Percentiles rank a stretch among this genome's conserved stretches.
Evolutionary conservation across 2,113 vertebrate genomes (phyloP).

Genomic region (Trochalopteron elliotii): DNA sequence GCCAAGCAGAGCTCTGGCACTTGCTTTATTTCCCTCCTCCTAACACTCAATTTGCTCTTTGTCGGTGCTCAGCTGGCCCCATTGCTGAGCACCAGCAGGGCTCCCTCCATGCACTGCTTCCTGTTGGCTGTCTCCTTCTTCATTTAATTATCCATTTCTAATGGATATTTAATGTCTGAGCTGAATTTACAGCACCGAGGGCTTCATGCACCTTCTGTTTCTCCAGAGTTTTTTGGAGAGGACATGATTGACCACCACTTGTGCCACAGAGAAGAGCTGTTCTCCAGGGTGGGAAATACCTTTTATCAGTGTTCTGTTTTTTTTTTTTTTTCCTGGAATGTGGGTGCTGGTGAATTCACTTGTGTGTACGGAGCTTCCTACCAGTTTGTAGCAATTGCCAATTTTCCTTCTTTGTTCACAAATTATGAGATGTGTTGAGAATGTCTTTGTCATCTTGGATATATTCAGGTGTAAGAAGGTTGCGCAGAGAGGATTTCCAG

Average conservation of each 20-base stretch:
- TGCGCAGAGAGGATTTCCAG: background rate
- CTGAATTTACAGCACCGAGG: background rate
- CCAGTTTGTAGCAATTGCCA: background rate
- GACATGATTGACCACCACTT: background rate
- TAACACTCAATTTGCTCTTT: slow-evolving; percentile 43
- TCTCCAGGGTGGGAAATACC: background rate
- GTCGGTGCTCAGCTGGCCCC: background rate
- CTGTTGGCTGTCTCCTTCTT: slow-evolving; percentile 18
- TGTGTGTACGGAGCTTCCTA: background rate
- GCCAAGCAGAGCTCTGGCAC: slow-evolving; percentile 38
- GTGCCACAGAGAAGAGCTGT: background rate
- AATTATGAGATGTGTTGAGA: background rate
- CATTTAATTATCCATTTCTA: slow-evolving; percentile 63
- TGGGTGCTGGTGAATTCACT: background rate
- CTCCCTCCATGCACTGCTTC: background rate
- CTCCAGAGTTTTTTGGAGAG: background rate
- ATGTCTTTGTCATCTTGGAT: background rate
- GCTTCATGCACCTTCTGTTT: background rate
- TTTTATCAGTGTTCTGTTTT: background rate
- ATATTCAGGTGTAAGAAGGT: background rate
- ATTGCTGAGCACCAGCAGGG: slow-evolving; percentile 27
- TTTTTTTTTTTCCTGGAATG: background rate
- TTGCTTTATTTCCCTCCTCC: slow-evolving; percentile 53
- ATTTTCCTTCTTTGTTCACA: background rate
- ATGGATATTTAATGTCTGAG: slow-evolving; percentile 42